A percentile compares a stretch with the other conserved stretches of the same genome.
Conservation (phyloP, 2,113 vertebrate genomes). For the Rhinolophus sinicus region DNA sequence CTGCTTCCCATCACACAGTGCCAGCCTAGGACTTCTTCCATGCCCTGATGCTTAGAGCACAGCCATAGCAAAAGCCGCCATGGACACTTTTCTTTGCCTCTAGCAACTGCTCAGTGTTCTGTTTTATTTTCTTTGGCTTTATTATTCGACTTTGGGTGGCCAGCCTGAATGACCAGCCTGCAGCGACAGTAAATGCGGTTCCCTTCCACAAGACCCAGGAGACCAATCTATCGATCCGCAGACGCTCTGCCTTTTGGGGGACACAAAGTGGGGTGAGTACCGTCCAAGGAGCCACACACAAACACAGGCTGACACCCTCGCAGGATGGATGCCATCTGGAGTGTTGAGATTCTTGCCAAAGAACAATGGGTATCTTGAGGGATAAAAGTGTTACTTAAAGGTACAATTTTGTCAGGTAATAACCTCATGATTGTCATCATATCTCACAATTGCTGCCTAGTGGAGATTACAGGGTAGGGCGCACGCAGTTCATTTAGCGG, state of each 20-base stretch:
- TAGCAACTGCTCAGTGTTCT: constrained; percentile 71
- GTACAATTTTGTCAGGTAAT: constrained; percentile 72
- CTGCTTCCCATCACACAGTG: constrained; percentile 76
- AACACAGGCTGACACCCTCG: not conserved
- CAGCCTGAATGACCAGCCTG: constrained; percentile 73
- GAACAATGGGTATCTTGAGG: constrained; percentile 49
- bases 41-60: constrained; percentile 72
- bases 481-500: constrained; percentile 8
- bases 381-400: constrained; percentile 64
- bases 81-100: constrained; percentile 77
- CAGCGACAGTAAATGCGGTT: constrained; percentile 49
- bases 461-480: constrained; percentile 68
- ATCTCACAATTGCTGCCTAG: constrained; percentile 72
- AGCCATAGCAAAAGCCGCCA: constrained; percentile 74
- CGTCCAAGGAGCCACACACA: constrained; percentile 19
- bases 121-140: constrained; percentile 80
- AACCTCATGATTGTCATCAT: constrained; percentile 70
- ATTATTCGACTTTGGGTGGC: constrained; percentile 73
- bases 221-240: constrained; percentile 46
- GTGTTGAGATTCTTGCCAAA: constrained; percentile 54
- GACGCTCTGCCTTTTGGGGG: constrained; percentile 34
- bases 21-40: constrained; percentile 68
- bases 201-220: not conserved
- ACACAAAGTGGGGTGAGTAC: constrained; percentile 31
- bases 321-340: not conserved